A percentile compares a stretch with the other conserved stretches of the same genome.
Conservation (phyloP, 1,140 invertebrate genomes). For the Ooceraea biroi region DNA sequence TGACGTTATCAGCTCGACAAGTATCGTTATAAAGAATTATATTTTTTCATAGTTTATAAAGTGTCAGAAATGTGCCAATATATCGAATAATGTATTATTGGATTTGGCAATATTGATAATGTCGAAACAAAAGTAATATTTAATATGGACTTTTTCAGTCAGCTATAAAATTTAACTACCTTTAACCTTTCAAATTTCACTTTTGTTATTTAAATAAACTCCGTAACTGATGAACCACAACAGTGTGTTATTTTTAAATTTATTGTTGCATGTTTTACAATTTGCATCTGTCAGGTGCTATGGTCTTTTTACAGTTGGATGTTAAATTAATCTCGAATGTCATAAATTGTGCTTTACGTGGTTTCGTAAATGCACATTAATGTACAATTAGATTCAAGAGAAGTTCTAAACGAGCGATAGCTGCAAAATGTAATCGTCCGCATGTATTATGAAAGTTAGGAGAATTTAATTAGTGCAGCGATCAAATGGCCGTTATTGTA, state of each 20-base stretch:
- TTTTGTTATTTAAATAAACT: background rate
- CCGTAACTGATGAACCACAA: background rate
- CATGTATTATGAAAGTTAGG: constrained; percentile 51
- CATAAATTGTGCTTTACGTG: constrained; percentile 61
- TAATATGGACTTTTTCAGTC: background rate
- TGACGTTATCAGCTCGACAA: background rate
- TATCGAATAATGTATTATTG: background rate
- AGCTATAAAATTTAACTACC: background rate
- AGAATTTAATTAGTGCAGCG: constrained; percentile 49
- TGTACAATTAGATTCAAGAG: constrained; percentile 54
- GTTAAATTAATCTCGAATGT: constrained; percentile 61
- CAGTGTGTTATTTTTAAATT: background rate
- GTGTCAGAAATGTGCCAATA: background rate
- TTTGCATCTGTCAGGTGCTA: background rate
- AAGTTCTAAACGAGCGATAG: constrained; percentile 46
- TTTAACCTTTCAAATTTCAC: background rate
- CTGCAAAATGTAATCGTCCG: constrained; percentile 52
- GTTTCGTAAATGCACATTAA: constrained; percentile 46
- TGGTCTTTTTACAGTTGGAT: background rate
- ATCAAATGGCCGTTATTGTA: constrained; percentile 54
- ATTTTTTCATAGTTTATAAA: background rate
- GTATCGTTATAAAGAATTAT: background rate
- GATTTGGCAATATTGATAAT: background rate
- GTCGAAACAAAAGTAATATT: background rate
- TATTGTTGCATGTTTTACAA: background rate